Evolutionary conservation across 92 coral and sea anemone species (phyloP).

Genomic region (Epizoanthus scotinus): DNA sequence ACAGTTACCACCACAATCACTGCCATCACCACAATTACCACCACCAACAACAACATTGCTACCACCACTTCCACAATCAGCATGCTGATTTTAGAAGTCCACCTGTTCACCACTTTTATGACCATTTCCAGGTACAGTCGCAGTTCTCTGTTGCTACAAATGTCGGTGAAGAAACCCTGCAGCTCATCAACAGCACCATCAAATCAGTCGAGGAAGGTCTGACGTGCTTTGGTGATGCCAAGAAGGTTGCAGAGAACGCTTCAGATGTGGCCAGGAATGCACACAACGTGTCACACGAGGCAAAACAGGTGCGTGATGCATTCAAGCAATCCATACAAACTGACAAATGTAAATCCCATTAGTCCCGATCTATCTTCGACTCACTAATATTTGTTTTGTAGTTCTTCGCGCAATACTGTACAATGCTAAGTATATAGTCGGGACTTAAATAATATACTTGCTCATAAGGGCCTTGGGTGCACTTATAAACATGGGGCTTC

Average conservation of each 20-base stretch:
- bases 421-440: too few relatives aligned
- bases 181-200: conserved; percentile 71
- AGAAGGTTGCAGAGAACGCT: conserved; percentile 66
- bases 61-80: too few relatives aligned
- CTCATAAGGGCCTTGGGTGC: too few relatives aligned
- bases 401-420: too few relatives aligned
- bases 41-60: too few relatives aligned
- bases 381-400: too few relatives aligned
- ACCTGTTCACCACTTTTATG: not conserved
- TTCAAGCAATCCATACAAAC: not conserved
- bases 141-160: conserved; percentile 66
- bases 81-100: not conserved
- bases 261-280: conserved; percentile 75
- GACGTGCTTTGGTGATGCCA: conserved; percentile 76
- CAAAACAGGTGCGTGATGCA: conserved; percentile 64
- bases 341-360: not conserved
- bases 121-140: conserved; percentile 59
- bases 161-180: conserved; percentile 65
- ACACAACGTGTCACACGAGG: conserved; percentile 63
- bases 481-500: too few relatives aligned
- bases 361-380: too few relatives aligned
- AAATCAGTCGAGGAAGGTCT: conserved; percentile 66
- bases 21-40: too few relatives aligned
- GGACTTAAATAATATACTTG: too few relatives aligned
- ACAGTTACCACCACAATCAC: too few relatives aligned